phyloP scores from a whole-genome alignment of 2,888 invertebrate species.

The Ephialtes manifestator region DNA sequence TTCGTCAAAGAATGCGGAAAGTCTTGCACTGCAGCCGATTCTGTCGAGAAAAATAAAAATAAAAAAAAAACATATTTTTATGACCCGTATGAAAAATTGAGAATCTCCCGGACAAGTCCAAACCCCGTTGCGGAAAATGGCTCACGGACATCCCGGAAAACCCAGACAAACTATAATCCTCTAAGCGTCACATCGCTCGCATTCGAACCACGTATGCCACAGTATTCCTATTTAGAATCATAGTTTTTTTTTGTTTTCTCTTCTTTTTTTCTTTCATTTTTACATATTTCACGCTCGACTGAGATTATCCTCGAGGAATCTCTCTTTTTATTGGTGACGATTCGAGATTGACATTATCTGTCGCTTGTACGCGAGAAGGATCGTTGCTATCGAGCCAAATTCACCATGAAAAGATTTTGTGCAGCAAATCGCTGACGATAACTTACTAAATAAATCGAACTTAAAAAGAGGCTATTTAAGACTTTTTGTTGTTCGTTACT shows the following conservation, averaged over 20 bases:
- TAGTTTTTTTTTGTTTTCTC: constrained; percentile 11
- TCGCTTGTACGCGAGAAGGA: neutral
- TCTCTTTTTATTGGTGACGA: constrained; percentile 22
- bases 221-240: constrained; percentile 48
- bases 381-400: constrained; percentile 17
- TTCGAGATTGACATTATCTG: neutral
- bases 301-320: constrained; percentile 40
- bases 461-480: constrained; percentile 44
- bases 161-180: constrained; percentile 20
- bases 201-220: constrained; percentile 21
- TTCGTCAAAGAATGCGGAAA: neutral
- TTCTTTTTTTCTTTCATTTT: constrained; percentile 8
- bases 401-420: neutral
- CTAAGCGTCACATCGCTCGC: constrained; percentile 23
- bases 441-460: constrained; percentile 21
- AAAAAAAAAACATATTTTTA: neutral
- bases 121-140: neutral
- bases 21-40: neutral
- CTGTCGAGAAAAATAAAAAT: neutral
- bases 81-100: constrained; percentile 9
- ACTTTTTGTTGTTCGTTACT: constrained; percentile 31
- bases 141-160: neutral
- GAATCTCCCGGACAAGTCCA: constrained; percentile 24
- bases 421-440: constrained; percentile 7
- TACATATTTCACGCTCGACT: constrained; percentile 16